These are phyloP conservation scores for Rhinichthys osculus DNA, from an alignment of 2,797 vertebrate genomes.

Conservation along the genomic window DNA sequence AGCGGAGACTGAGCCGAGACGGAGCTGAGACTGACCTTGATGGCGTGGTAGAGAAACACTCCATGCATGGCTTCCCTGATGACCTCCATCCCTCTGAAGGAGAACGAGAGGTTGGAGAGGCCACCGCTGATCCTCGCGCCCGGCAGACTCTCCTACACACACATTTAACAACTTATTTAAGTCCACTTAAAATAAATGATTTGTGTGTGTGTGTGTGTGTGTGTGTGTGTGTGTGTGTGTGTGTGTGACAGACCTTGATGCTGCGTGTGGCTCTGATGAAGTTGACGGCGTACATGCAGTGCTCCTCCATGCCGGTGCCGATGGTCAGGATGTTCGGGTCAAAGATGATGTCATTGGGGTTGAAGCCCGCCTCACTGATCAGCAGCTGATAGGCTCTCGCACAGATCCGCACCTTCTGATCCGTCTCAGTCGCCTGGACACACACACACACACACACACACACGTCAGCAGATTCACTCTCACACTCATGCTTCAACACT, in stretches of 20 bases:
- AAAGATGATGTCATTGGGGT: slow-evolving; percentile 96
- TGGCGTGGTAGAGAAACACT: slow-evolving; percentile 94
- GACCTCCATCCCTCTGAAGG: slow-evolving; percentile 95
- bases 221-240: too few species aligned
- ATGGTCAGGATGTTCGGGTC: slow-evolving; percentile 98
- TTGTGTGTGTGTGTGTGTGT: too few species aligned
- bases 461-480: too few species aligned
- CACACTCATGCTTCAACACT: too few species aligned
- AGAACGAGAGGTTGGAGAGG: slow-evolving; percentile 96
- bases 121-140: slow-evolving; percentile 92
- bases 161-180: background rate
- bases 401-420: slow-evolving; percentile 88
- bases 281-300: slow-evolving; percentile 89
- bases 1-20: too few species aligned
- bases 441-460: too few species aligned
- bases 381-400: slow-evolving; percentile 90
- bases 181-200: too few species aligned
- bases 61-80: slow-evolving; percentile 97
- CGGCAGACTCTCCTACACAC: slow-evolving; percentile 84
- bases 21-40: slow-evolving; percentile 78
- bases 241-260: slow-evolving; percentile 83
- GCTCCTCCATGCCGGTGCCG: slow-evolving; percentile 97
- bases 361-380: slow-evolving; percentile 82
- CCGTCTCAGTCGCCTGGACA: slow-evolving; percentile 87
- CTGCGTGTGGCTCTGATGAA: slow-evolving; percentile 88